Percentiles rank a stretch among this genome's conserved stretches.
phyloP scores from a whole-genome alignment of 2,113 vertebrate genomes.

The Montifringilla adamsi region DNA sequence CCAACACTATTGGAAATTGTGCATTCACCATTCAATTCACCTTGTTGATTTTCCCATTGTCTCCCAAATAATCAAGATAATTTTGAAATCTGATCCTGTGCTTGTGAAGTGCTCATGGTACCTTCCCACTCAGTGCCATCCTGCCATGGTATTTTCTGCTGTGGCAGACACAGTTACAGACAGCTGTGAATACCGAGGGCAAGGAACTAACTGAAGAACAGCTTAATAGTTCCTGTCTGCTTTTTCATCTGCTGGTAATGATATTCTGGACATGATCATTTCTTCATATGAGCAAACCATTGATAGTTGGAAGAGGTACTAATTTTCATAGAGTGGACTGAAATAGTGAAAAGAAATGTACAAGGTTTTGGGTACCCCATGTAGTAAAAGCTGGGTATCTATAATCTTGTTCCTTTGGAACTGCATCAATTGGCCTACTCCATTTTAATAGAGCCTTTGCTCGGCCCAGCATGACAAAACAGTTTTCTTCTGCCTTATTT shows the following conservation, averaged over 20 bases:
- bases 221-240: background rate
- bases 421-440: background rate
- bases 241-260: background rate
- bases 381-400: background rate
- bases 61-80: background rate
- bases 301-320: background rate
- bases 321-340: background rate
- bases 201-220: background rate
- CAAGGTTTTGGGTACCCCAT: background rate
- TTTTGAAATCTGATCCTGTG: background rate
- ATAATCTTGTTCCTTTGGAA: background rate
- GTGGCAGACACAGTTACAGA: background rate
- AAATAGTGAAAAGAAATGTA: background rate
- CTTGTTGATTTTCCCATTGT: background rate
- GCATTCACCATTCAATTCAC: background rate
- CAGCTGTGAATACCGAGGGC: background rate
- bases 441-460: background rate
- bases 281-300: background rate
- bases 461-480: background rate
- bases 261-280: background rate
- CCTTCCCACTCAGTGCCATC: background rate
- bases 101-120: background rate
- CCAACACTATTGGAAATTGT: background rate
- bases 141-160: background rate
- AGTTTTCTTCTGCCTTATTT: constrained; percentile 23